phyloP scores from a whole-genome alignment of 2,888 invertebrate genomes.

The Nysson spinosus region DNA sequence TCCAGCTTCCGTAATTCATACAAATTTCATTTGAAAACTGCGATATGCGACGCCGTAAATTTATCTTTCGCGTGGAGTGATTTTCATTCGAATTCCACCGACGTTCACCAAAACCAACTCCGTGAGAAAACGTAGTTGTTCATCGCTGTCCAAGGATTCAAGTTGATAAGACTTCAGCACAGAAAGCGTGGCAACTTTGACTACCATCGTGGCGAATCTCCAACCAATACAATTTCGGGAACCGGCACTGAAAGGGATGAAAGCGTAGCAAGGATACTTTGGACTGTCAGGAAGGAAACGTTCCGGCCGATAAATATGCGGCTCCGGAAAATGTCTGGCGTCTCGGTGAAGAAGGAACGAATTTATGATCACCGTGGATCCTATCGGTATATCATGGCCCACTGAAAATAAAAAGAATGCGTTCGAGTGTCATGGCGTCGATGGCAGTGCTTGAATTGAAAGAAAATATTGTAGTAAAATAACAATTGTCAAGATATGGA shows the following conservation, averaged over 20 bases:
- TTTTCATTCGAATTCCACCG: constrained; percentile 64
- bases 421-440: too few species aligned
- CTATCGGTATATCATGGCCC: constrained; percentile 69
- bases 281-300: constrained; percentile 77
- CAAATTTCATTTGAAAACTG: not conserved
- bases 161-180: constrained; percentile 76
- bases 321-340: constrained; percentile 78
- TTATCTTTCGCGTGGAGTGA: constrained; percentile 54
- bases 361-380: constrained; percentile 72
- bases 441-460: too few species aligned
- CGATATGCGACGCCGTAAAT: not conserved
- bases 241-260: constrained; percentile 78
- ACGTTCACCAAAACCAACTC: constrained; percentile 77
- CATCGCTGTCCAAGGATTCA: constrained; percentile 72
- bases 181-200: constrained; percentile 75
- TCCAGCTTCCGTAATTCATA: too few species aligned
- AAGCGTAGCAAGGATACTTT: constrained; percentile 74
- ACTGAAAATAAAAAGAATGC: constrained; percentile 65
- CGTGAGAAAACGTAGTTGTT: constrained; percentile 76
- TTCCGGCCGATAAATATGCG: constrained; percentile 79
- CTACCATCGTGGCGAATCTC: constrained; percentile 74
- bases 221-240: constrained; percentile 76
- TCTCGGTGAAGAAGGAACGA: constrained; percentile 77
- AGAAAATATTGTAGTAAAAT: too few species aligned
- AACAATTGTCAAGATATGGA: too few species aligned